These are phyloP conservation scores for Oceanodroma tethys DNA, from an alignment of 2,113 vertebrate species.

Conservation along the genomic window DNA sequence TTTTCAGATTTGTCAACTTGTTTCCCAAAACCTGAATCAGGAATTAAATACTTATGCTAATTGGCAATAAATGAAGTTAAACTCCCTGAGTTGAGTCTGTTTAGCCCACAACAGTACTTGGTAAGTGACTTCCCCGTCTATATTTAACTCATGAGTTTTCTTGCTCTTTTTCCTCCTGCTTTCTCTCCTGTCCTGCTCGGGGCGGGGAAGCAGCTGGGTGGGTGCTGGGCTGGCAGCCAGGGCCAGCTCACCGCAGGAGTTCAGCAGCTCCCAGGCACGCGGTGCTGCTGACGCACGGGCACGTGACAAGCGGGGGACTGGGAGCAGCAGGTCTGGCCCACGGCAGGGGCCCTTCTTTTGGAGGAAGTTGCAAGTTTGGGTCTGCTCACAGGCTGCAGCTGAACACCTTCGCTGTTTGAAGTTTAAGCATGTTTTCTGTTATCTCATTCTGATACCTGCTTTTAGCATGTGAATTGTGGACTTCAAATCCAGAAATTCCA, in stretches of 20 bases:
- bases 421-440: not conserved
- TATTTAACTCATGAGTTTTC: not conserved
- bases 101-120: not conserved
- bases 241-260: not conserved
- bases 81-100: not conserved
- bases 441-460: not conserved
- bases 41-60: not conserved
- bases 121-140: not conserved
- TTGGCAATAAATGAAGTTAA: not conserved
- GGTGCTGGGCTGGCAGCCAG: not conserved
- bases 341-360: not conserved
- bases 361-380: not conserved
- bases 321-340: not conserved
- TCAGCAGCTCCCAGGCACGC: fast-evolving
- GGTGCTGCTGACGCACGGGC: fast-evolving
- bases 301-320: not conserved
- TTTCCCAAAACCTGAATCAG: not conserved
- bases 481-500: not conserved
- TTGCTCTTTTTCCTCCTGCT: not conserved
- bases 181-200: not conserved
- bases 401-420: not conserved
- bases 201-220: not conserved
- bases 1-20: not conserved
- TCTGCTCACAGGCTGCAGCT: not conserved
- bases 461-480: not conserved